These are phyloP conservation scores for Orientallactaga bullata DNA, from an alignment of 2,113 vertebrate species.

Conservation along the genomic window DNA sequence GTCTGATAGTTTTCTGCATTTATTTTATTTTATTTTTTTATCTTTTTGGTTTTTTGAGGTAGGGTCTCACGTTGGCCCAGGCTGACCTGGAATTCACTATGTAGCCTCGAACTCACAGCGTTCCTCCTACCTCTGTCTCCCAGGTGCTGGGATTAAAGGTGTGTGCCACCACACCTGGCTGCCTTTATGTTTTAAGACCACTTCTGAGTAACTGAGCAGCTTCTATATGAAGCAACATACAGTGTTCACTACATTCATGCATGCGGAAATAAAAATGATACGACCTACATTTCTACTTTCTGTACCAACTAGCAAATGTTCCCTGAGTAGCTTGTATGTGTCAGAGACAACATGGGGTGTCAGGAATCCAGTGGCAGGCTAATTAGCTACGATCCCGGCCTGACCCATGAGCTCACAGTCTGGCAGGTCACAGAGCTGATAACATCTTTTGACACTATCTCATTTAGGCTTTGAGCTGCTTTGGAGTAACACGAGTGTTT, in stretches of 20 bases:
- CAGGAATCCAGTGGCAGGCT: not conserved
- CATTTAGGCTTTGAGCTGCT: slow-evolving; percentile 1
- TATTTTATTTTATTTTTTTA: too few species aligned
- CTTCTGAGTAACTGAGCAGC: not conserved
- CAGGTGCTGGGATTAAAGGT: too few species aligned
- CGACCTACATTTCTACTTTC: not conserved
- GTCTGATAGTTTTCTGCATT: not conserved
- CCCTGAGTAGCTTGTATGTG: not conserved
- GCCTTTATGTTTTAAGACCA: not conserved
- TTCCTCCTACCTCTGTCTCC: too few species aligned
- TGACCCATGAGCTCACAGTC: not conserved
- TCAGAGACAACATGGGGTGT: not conserved
- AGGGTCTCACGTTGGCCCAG: too few species aligned
- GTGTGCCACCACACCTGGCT: too few species aligned
- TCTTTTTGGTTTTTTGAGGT: too few species aligned
- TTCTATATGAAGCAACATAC: not conserved
- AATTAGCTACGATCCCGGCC: not conserved
- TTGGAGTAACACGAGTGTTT: not conserved
- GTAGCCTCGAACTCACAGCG: too few species aligned
- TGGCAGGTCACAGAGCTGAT: not conserved
- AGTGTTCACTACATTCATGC: not conserved
- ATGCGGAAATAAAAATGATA: not conserved
- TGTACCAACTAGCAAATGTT: not conserved
- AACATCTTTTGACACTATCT: not conserved
- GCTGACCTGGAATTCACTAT: too few species aligned